These are phyloP conservation scores for Sitophilus oryzae DNA, from an alignment of 1,140 invertebrate species.

Conservation along the genomic window DNA sequence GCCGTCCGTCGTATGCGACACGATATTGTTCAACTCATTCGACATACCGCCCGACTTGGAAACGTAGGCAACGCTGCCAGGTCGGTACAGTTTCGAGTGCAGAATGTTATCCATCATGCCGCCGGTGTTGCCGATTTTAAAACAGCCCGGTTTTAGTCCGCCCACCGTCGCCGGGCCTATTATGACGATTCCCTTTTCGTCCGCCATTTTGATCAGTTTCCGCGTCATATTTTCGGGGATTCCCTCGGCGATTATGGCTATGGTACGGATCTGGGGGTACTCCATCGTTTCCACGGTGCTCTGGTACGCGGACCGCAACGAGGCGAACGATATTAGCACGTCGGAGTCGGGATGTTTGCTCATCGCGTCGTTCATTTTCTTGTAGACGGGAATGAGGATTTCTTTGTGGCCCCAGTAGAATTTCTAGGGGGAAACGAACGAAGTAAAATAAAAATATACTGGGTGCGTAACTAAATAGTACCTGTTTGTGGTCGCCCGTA, in stretches of 20 bases:
- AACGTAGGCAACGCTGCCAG: slow-evolving; percentile 96
- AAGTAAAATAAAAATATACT: background rate
- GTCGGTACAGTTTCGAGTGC: slow-evolving; percentile 92
- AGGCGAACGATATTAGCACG: slow-evolving; percentile 98
- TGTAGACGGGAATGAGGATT: slow-evolving; percentile 92
- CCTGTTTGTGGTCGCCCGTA: slow-evolving; percentile 95
- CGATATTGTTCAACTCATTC: slow-evolving; percentile 98
- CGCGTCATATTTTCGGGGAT: slow-evolving; percentile 98
- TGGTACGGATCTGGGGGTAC: slow-evolving; percentile 90
- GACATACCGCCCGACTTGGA: slow-evolving; percentile 99
- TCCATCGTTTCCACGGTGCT: slow-evolving; percentile 89
- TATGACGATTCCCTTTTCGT: slow-evolving; percentile 64
- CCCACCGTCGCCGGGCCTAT: slow-evolving; percentile 97
- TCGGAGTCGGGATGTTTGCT: slow-evolving; percentile 89
- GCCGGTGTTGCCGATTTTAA: slow-evolving; percentile 99
- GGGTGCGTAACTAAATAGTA: background rate
- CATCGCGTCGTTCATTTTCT: slow-evolving; percentile 96
- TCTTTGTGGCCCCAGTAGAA: slow-evolving; percentile 99
- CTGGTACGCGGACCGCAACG: slow-evolving; percentile 94
- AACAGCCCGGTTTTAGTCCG: slow-evolving; percentile 97
- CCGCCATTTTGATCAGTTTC: slow-evolving; percentile 83
- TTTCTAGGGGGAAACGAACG: slow-evolving; percentile 50
- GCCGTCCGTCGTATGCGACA: slow-evolving; percentile 94
- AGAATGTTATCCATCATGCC: slow-evolving; percentile 98
- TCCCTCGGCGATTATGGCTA: slow-evolving; percentile 98